Percentiles rank a stretch among this genome's conserved stretches.
These are phyloP conservation scores for Chamaea fasciata DNA, from an alignment of 2,113 vertebrate genomes.

Conservation along the genomic window DNA sequence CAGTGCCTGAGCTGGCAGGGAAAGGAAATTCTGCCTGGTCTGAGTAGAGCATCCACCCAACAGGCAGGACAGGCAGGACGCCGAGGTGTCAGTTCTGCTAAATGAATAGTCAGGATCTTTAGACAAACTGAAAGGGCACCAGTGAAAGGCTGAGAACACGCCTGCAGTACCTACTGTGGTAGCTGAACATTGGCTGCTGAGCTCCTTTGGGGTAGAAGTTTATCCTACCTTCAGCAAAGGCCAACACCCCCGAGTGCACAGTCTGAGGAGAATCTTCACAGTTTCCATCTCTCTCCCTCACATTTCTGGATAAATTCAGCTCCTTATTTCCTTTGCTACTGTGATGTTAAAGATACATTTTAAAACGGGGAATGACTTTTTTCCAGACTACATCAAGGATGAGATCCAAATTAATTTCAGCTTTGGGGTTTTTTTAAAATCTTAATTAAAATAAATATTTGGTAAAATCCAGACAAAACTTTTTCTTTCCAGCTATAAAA, in stretches of 20 bases:
- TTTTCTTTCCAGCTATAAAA: background rate
- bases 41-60: background rate
- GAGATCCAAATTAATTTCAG: background rate
- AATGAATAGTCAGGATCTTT: background rate
- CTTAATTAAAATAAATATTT: background rate
- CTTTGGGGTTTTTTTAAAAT: background rate
- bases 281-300: background rate
- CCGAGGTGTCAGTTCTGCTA: background rate
- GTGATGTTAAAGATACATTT: background rate
- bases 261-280: background rate
- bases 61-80: background rate
- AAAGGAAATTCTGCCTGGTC: background rate
- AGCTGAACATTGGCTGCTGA: background rate
- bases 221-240: background rate
- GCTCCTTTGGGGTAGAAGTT: background rate
- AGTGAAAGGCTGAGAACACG: background rate
- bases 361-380: background rate
- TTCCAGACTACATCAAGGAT: background rate
- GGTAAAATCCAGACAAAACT: background rate
- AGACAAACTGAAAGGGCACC: background rate
- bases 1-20: background rate
- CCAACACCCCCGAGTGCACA: accelerated
- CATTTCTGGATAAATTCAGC: background rate
- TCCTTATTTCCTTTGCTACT: background rate
- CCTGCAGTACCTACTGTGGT: background rate